These are phyloP conservation scores for Aotus griseimembra DNA, from an alignment of 2,797 vertebrate species.

Conservation along the genomic window DNA sequence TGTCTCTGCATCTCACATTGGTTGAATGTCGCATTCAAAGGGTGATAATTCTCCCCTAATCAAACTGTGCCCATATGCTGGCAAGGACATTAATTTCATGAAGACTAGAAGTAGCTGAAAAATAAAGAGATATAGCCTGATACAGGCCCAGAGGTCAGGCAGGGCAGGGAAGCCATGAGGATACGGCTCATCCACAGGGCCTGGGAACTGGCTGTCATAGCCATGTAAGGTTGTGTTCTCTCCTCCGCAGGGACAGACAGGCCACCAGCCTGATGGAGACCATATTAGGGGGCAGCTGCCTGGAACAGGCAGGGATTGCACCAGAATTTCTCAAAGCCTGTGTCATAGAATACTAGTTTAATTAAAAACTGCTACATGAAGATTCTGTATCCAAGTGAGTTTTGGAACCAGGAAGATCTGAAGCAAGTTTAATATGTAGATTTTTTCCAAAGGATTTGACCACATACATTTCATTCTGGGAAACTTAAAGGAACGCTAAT, in stretches of 20 bases:
- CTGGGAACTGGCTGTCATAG: fast-evolving
- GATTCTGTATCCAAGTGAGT: neutral
- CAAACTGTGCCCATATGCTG: neutral
- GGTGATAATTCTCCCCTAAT: neutral
- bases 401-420: neutral
- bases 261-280: too few species aligned
- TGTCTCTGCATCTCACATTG: neutral
- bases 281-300: neutral
- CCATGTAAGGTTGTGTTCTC: neutral
- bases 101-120: neutral
- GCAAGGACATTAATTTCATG: neutral
- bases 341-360: neutral
- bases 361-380: neutral
- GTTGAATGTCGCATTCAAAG: neutral
- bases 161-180: fast-evolving
- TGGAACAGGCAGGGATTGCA: neutral
- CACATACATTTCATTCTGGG: neutral
- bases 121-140: neutral
- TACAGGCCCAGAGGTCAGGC: neutral
- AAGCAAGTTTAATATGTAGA: neutral
- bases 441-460: neutral
- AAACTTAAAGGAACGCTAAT: neutral
- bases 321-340: neutral
- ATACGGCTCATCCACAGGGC: neutral
- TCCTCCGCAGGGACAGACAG: neutral